Evolutionary conservation across 2,113 vertebrate genomes (phyloP).

Genomic region (Myiozetetes cayanensis): DNA sequence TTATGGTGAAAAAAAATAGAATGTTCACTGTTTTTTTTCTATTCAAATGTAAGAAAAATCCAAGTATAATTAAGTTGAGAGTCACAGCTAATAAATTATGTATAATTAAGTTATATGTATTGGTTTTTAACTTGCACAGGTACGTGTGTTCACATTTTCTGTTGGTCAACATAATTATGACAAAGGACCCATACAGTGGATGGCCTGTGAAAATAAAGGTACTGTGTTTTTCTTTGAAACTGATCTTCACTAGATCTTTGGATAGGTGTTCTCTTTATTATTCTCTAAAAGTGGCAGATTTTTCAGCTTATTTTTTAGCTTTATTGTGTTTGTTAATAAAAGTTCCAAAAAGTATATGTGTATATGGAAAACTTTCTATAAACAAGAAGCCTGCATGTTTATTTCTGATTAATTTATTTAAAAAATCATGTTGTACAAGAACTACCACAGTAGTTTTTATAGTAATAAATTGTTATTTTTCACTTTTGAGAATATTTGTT

Average conservation of each 20-base stretch:
- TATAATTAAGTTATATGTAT: neutral
- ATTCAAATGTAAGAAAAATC: neutral
- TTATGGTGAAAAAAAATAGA: neutral
- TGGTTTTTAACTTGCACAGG: conserved; percentile 69
- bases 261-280: neutral
- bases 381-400: neutral
- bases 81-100: neutral
- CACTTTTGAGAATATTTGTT: neutral
- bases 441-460: neutral
- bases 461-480: neutral
- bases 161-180: conserved; percentile 99
- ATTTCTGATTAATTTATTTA: neutral
- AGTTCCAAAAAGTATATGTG: neutral
- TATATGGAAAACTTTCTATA: neutral
- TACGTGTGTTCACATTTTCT: conserved; percentile 97
- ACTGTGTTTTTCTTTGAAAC: neutral
- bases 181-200: conserved; percentile 97
- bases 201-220: conserved; percentile 99
- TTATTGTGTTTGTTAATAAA: neutral
- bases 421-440: neutral
- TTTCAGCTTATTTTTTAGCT: neutral
- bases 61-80: neutral
- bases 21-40: neutral
- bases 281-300: neutral
- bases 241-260: neutral